Conservation (phyloP, 2,888 invertebrate species). For the Deroplatys truncata region DNA sequence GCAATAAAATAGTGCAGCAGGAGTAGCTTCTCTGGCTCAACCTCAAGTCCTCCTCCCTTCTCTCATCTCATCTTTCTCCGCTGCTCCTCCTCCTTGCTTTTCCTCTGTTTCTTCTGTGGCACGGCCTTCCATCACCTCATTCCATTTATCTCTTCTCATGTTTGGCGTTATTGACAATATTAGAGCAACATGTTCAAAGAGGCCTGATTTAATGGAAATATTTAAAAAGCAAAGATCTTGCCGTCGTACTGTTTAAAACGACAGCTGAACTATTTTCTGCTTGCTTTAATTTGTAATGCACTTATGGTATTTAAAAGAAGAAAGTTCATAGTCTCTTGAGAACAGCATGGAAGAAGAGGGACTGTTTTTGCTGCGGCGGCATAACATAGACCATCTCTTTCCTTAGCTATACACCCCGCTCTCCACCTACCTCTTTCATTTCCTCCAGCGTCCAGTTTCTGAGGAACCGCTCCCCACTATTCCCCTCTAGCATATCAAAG, state of each 20-base stretch:
- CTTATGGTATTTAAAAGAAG: neutral
- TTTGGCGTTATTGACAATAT: constrained; percentile 10
- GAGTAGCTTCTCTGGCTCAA: constrained; percentile 1
- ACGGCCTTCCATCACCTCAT: neutral
- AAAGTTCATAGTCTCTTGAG: neutral
- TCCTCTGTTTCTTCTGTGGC: neutral
- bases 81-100: neutral
- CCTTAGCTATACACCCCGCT: neutral
- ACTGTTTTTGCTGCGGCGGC: neutral
- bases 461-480: neutral
- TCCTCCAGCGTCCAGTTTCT: neutral
- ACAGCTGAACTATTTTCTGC: neutral
- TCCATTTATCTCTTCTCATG: neutral
- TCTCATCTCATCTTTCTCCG: neutral
- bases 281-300: neutral
- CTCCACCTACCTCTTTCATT: neutral
- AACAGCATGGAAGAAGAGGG: neutral
- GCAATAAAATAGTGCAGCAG: constrained; percentile 10
- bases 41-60: neutral
- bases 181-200: neutral
- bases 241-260: neutral
- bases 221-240: neutral
- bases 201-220: neutral
- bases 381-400: neutral
- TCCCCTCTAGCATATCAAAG: neutral